Evolutionary conservation across 2,797 vertebrate species (phyloP).

Genomic region (Pempheris klunzingeri): DNA sequence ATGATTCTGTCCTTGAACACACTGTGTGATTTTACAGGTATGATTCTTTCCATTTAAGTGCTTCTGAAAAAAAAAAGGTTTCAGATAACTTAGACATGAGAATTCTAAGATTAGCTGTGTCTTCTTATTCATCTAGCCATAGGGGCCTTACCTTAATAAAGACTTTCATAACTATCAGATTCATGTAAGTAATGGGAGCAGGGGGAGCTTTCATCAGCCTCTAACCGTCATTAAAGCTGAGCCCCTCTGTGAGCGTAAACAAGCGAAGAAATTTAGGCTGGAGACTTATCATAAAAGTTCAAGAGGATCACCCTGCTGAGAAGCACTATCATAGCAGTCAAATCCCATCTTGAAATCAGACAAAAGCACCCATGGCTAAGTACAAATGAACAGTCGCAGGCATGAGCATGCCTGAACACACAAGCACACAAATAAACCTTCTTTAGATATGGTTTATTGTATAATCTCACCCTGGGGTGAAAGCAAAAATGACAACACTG

Average conservation of each 20-base stretch:
- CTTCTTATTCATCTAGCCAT: constrained; percentile 50
- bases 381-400: constrained; percentile 10
- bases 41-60: no score
- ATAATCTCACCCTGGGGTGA: constrained; percentile 52
- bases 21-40: no score
- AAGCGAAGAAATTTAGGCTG: constrained; percentile 43
- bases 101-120: no score
- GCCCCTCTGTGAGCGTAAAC: constrained; percentile 59
- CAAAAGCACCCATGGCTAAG: constrained; percentile 33
- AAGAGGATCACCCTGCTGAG: constrained; percentile 50
- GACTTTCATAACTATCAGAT: constrained; percentile 50
- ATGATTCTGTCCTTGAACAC: no score
- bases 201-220: constrained; percentile 52
- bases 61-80: no score
- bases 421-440: constrained; percentile 29
- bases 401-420: background rate
- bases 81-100: no score
- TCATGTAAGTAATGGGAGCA: constrained; percentile 42
- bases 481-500: constrained; percentile 45
- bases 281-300: constrained; percentile 54
- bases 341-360: constrained; percentile 56
- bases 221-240: constrained; percentile 59
- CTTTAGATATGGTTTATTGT: constrained; percentile 44
- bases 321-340: constrained; percentile 50
- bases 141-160: constrained; percentile 60